Evolutionary conservation across 2,797 vertebrate genomes (phyloP).

Genomic region (Miichthys miiuy): DNA sequence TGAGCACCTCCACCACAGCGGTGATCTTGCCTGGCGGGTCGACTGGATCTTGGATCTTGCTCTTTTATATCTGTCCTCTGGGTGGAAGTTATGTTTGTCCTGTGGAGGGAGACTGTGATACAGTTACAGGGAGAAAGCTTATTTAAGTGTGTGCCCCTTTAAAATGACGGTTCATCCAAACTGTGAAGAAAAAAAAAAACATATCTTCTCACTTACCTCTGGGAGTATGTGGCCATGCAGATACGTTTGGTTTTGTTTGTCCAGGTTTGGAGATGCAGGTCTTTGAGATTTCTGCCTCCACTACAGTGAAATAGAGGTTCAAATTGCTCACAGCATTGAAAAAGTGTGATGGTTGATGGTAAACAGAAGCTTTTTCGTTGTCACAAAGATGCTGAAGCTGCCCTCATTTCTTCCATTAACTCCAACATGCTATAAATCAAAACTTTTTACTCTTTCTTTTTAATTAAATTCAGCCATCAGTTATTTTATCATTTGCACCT

Average conservation of each 20-base stretch:
- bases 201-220: background rate
- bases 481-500: background rate
- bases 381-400: background rate
- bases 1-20: constrained; percentile 64
- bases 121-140: constrained; percentile 11
- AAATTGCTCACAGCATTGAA: background rate
- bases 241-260: background rate
- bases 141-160: constrained; percentile 6
- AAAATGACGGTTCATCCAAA: constrained; percentile 16
- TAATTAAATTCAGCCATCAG: background rate
- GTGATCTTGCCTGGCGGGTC: constrained; percentile 51
- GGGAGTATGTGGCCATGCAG: background rate
- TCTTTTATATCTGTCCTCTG: constrained; percentile 51
- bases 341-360: background rate
- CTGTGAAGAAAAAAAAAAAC: background rate
- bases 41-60: constrained; percentile 56
- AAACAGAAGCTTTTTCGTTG: background rate
- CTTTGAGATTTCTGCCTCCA: constrained; percentile 4
- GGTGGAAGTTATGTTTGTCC: constrained; percentile 39
- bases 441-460: too few species aligned
- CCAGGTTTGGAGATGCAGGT: background rate
- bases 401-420: background rate
- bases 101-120: constrained; percentile 20
- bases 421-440: too few species aligned
- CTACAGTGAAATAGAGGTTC: background rate